These are phyloP conservation scores for Drosophila nigromelanica DNA, from an alignment of 1,140 invertebrate species.

Conservation along the genomic window DNA sequence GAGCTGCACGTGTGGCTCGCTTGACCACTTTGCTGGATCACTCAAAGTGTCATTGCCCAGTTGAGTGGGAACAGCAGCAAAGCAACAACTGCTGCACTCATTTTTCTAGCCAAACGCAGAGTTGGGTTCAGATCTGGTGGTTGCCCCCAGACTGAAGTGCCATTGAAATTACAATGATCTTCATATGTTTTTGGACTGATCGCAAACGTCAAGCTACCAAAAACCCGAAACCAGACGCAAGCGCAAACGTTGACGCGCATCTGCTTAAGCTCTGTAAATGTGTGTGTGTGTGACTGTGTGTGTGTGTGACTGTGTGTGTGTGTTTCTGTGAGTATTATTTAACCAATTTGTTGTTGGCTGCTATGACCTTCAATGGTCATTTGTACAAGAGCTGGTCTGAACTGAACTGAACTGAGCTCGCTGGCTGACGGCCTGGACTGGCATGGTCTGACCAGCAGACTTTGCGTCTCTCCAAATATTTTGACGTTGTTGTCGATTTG, in stretches of 20 bases:
- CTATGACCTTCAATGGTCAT: constrained; percentile 78
- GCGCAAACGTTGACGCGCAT: constrained; percentile 40
- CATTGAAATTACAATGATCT: constrained; percentile 81
- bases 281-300: constrained; percentile 22
- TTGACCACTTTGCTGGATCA: constrained; percentile 45
- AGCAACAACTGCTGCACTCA: constrained; percentile 56
- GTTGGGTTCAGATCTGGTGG: constrained; percentile 34
- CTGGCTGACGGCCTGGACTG: constrained; percentile 22
- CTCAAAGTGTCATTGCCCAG: constrained; percentile 74
- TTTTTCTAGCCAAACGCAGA: constrained; percentile 59
- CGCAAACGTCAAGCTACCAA: constrained; percentile 65
- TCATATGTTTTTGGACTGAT: constrained; percentile 73
- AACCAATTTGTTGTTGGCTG: constrained; percentile 72
- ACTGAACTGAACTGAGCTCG: neutral
- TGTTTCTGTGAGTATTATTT: constrained; percentile 54
- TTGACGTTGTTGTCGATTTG: constrained; percentile 71
- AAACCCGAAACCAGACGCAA: constrained; percentile 31
- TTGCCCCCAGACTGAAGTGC: constrained; percentile 65
- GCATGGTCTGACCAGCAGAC: constrained; percentile 43
- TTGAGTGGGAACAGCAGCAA: constrained; percentile 37
- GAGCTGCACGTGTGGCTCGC: constrained; percentile 44
- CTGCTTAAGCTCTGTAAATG: constrained; percentile 48
- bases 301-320: neutral
- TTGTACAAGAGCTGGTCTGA: constrained; percentile 58
- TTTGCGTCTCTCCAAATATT: constrained; percentile 70